Evolutionary conservation across 1,140 invertebrate species (phyloP).

Genomic region (Oreohelix idahoensis): DNA sequence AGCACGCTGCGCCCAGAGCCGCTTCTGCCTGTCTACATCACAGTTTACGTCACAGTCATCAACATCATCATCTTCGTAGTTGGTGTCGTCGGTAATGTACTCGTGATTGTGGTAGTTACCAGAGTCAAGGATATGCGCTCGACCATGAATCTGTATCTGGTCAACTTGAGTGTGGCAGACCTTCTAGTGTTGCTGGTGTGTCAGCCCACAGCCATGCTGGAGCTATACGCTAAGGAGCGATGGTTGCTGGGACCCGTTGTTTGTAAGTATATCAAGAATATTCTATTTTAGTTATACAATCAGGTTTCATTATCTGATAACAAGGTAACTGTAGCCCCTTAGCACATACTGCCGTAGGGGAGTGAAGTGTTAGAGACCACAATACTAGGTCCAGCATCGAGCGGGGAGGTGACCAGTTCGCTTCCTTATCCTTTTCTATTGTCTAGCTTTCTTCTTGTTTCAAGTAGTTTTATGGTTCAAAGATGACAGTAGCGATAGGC

Average conservation of each 20-base stretch:
- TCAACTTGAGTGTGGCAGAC: conserved; percentile 60
- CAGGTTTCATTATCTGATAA: too few relatives aligned
- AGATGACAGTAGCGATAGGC: too few relatives aligned
- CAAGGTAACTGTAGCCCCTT: too few relatives aligned
- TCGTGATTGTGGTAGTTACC: conserved; percentile 92
- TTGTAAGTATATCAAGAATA: too few relatives aligned
- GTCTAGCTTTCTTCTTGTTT: too few relatives aligned
- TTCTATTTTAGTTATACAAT: too few relatives aligned
- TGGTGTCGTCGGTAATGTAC: conserved; percentile 88
- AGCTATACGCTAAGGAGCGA: conserved; percentile 57
- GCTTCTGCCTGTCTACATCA: conserved; percentile 82
- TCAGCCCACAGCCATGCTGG: conserved; percentile 58
- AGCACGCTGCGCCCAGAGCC: background rate
- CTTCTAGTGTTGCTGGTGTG: conserved; percentile 56
- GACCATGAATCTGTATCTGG: conserved; percentile 93
- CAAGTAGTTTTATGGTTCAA: too few relatives aligned
- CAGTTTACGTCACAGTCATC: conserved; percentile 85
- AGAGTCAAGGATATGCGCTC: conserved; percentile 93
- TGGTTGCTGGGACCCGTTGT: conserved; percentile 58
- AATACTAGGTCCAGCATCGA: too few relatives aligned
- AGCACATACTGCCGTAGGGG: too few relatives aligned
- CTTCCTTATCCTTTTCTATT: too few relatives aligned
- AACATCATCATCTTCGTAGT: conserved; percentile 88
- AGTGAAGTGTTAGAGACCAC: too few relatives aligned
- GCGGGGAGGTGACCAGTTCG: too few relatives aligned